A percentile compares a stretch with the other conserved stretches of the same genome.
Evolutionary conservation across 1,140 invertebrate species (phyloP).

Genomic region (Kradibia gibbosae): DNA sequence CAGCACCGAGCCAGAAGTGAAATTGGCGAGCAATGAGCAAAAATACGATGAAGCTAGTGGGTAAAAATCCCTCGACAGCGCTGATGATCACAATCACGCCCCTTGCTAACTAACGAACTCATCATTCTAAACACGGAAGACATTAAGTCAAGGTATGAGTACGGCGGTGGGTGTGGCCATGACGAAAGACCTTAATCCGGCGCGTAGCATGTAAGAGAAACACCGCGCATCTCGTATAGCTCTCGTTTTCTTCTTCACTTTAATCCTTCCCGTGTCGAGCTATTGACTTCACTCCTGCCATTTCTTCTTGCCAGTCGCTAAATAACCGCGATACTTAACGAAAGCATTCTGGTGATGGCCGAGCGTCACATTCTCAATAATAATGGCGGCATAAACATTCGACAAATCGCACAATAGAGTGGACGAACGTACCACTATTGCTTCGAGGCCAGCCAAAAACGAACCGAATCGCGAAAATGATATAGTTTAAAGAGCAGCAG

Average conservation of each 20-base stretch:
- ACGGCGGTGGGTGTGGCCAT: constrained; percentile 38
- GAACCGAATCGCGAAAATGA: too few relatives aligned
- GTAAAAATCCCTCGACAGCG: constrained; percentile 27
- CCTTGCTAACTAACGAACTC: constrained; percentile 44
- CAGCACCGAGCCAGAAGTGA: neutral
- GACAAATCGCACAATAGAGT: neutral
- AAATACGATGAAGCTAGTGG: neutral
- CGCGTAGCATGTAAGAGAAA: neutral
- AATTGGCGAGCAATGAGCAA: neutral
- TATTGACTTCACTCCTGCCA: too few relatives aligned
- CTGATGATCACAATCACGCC: constrained; percentile 39
- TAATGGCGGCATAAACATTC: neutral
- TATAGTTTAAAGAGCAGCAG: too few relatives aligned
- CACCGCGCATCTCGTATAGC: neutral
- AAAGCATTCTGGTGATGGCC: neutral
- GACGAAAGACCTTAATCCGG: constrained; percentile 37
- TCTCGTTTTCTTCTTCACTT: constrained; percentile 5
- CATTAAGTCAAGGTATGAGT: constrained; percentile 38
- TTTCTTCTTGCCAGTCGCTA: constrained; percentile 3
- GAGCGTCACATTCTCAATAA: neutral
- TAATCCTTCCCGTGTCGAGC: neutral
- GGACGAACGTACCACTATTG: too few relatives aligned
- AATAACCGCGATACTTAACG: neutral
- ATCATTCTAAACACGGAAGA: constrained; percentile 48
- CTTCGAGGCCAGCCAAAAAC: too few relatives aligned